Evolutionary conservation across 2,797 vertebrate genomes (phyloP).

Genomic region (Cirrhinus molitorella): DNA sequence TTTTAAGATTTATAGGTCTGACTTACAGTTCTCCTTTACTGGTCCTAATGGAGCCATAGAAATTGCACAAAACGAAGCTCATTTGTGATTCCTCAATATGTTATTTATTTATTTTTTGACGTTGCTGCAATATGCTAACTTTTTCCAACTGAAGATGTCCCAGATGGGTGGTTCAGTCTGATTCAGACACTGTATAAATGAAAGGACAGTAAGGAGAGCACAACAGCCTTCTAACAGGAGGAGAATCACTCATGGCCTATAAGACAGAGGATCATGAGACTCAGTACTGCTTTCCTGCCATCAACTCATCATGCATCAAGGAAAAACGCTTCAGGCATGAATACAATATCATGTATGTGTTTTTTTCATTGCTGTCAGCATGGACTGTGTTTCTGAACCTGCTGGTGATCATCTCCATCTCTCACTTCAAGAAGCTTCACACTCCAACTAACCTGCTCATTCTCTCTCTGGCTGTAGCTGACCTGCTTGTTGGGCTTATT

Average conservation of each 20-base stretch:
- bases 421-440: constrained; percentile 38
- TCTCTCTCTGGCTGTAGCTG: constrained; percentile 34
- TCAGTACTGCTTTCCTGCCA: no score
- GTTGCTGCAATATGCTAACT: no score
- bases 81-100: no score
- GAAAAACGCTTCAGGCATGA: not conserved
- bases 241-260: constrained; percentile 20
- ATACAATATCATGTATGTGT: constrained; percentile 11
- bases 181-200: not conserved
- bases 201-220: not conserved
- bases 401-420: constrained; percentile 45
- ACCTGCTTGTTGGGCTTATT: constrained; percentile 14
- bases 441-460: constrained; percentile 37
- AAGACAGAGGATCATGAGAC: no score
- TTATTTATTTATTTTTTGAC: no score
- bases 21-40: no score
- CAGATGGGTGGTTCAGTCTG: no score
- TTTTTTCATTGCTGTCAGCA: constrained; percentile 9
- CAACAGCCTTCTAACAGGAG: not conserved
- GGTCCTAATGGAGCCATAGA: no score
- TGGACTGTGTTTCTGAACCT: not conserved
- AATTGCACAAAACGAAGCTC: no score
- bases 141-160: no score
- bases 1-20: no score
- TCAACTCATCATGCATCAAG: not conserved